Evolutionary conservation across 2,797 vertebrate genomes (phyloP).

Genomic region (Pyrocephalus nanus): DNA sequence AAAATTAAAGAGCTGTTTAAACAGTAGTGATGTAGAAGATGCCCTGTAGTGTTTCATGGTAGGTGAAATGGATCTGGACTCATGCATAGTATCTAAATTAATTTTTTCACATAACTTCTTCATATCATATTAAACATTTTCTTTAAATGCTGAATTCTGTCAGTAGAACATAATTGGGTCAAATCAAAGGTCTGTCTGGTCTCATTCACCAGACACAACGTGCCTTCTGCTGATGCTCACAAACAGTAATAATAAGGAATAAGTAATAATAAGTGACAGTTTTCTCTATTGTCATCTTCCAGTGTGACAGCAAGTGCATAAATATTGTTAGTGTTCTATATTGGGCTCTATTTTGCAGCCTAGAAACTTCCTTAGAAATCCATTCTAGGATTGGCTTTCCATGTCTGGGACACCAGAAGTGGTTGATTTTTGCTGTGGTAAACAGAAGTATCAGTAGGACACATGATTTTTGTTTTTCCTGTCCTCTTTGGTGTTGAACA

Average conservation of each 20-base stretch:
- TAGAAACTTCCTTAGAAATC: not conserved
- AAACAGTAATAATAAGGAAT: not conserved
- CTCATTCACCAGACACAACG: not conserved
- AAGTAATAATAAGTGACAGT: not conserved
- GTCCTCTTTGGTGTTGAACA: not conserved
- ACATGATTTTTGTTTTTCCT: not conserved
- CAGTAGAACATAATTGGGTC: not conserved
- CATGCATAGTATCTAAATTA: not conserved
- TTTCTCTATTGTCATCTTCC: not conserved
- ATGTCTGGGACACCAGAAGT: not conserved
- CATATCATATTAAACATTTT: not conserved
- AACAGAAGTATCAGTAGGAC: not conserved
- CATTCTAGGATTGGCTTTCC: not conserved
- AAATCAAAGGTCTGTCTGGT: not conserved
- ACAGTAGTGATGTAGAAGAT: not conserved
- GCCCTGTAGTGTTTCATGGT: not conserved
- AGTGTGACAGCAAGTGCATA: not conserved
- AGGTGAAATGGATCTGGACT: not conserved
- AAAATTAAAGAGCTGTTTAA: not conserved
- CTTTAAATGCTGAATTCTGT: not conserved
- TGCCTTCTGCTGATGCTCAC: not conserved
- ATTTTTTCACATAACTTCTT: not conserved
- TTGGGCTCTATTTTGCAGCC: not conserved
- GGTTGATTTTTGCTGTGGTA: not conserved
- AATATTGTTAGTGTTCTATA: not conserved